Conservation (phyloP, 2,797 vertebrate genomes). For the Sitta carolinensis region DNA sequence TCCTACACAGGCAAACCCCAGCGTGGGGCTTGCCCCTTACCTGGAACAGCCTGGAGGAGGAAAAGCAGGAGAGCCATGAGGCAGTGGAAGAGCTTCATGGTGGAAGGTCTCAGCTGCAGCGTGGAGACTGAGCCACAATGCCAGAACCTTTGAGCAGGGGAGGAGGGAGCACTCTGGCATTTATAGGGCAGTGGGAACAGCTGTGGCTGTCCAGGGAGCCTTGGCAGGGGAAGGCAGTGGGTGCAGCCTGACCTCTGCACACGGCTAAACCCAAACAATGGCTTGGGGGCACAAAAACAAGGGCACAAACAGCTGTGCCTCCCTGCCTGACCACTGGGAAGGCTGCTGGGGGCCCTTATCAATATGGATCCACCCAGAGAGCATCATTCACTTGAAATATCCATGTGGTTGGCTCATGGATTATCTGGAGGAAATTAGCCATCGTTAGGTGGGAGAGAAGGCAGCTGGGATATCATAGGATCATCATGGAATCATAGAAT, state of each 20-base stretch:
- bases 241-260: slow-evolving; percentile 39
- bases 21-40: not conserved
- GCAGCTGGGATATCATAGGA: not conserved
- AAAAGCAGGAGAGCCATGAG: not conserved
- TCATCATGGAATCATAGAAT: not conserved
- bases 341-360: not conserved
- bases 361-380: not conserved
- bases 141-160: not conserved
- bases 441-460: fast-evolving
- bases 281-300: not conserved
- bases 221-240: not conserved
- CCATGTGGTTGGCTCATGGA: not conserved
- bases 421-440: not conserved
- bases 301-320: not conserved
- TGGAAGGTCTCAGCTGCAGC: not conserved
- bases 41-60: slow-evolving; percentile 50
- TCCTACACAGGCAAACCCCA: not conserved
- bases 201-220: not conserved
- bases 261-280: not conserved
- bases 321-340: not conserved
- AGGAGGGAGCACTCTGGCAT: not conserved
- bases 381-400: not conserved
- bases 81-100: slow-evolving; percentile 22
- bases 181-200: not conserved
- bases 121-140: fast-evolving